Conservation (phyloP, 2,797 vertebrate species). For the Acrocephalus scirpaceus region DNA sequence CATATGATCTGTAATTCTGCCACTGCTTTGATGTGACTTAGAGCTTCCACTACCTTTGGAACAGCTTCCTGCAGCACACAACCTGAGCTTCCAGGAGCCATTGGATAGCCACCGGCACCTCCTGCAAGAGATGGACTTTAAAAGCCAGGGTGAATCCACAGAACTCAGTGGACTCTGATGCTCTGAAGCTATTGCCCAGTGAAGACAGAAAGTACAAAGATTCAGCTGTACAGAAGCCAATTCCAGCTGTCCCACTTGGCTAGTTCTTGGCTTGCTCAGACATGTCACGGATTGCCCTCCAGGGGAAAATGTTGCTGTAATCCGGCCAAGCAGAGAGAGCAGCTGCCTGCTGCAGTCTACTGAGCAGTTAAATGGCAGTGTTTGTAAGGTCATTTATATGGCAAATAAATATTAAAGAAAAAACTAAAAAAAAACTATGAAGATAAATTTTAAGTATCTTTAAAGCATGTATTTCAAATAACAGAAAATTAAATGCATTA, state of each 20-base stretch:
- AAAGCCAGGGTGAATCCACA: not conserved
- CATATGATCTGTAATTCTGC: not conserved
- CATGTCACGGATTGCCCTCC: not conserved
- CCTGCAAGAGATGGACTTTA: fast-evolving
- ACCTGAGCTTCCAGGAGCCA: not conserved
- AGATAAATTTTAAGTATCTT: not conserved
- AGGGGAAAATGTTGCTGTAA: not conserved
- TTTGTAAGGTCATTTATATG: not conserved
- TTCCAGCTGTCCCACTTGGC: not conserved
- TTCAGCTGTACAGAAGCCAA: not conserved
- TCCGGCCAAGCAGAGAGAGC: not conserved
- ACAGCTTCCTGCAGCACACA: not conserved
- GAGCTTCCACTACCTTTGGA: not conserved
- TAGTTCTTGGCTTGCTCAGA: not conserved
- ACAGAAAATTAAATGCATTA: not conserved
- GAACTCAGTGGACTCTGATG: not conserved
- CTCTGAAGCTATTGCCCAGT: not conserved
- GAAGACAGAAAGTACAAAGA: not conserved
- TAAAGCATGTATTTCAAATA: not conserved
- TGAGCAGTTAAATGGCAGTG: not conserved
- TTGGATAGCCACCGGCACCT: not conserved
- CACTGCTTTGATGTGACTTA: not conserved
- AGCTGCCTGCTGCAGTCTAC: not conserved
- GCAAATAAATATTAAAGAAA: not conserved
- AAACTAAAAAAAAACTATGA: not conserved